Conservation (phyloP, 2,888 invertebrate species). For the Buathra laborator region DNA sequence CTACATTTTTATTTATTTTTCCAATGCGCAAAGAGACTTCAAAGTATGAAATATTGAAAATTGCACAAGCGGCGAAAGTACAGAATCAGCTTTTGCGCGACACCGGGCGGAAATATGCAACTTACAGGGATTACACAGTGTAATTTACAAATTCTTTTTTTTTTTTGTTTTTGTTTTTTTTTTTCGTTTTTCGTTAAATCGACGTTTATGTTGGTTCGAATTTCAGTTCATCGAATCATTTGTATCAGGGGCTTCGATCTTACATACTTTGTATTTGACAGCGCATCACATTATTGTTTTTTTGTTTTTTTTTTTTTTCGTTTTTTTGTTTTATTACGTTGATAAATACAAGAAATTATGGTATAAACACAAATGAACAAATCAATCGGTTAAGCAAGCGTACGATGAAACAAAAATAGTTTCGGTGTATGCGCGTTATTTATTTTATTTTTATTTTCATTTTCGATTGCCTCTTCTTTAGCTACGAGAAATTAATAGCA, state of each 20-base stretch:
- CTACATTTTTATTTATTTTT: conserved; percentile 6
- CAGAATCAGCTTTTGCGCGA: conserved; percentile 82
- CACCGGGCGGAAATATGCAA: conserved; percentile 79
- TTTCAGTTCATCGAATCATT: conserved; percentile 32
- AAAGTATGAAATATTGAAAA: conserved; percentile 44
- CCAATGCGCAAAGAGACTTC: conserved; percentile 14
- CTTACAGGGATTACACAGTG: conserved; percentile 67
- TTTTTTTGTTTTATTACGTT: conserved; percentile 52
- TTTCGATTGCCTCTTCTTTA: conserved; percentile 73
- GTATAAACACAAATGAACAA: conserved; percentile 63
- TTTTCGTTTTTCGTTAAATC: conserved; percentile 75
- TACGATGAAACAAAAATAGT: conserved; percentile 58
- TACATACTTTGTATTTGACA: conserved; percentile 53
- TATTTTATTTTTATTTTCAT: conserved; percentile 56
- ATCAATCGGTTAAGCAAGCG: conserved; percentile 63
- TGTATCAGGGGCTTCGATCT: conserved; percentile 41
- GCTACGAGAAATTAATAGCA: conserved; percentile 82
- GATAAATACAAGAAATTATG: conserved; percentile 61
- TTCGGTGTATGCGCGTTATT: conserved; percentile 71
- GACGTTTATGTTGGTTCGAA: conserved; percentile 75
- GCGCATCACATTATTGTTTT: conserved; percentile 59
- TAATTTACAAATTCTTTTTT: conserved; percentile 55
- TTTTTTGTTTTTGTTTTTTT: conserved; percentile 60
- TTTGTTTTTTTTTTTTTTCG: conserved; percentile 30
- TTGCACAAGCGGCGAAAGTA: conserved; percentile 74